Base-by-base conservation (phyloP, 1,140 invertebrate genomes). In the Pogonomyrmex barbatus region DNA sequence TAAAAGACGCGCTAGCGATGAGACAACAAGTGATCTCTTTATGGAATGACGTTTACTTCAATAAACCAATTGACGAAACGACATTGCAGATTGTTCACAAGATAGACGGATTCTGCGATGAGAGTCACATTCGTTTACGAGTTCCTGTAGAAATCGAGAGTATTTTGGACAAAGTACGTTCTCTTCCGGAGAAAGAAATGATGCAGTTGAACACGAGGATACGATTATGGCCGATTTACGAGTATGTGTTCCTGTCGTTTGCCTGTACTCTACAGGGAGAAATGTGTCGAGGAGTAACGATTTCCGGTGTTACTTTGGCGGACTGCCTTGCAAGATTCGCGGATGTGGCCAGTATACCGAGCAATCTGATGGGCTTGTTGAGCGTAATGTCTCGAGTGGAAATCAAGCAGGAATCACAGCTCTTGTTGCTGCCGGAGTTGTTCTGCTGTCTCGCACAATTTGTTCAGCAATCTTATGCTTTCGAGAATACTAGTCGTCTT, bases 151-250 rank as follows among this genome's bases (percentile, higher is more conserved):
- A 81, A 39, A 5, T 75, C 5, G 17, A 42, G 0, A 58, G 10
- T 6, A 30, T 36, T 36, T 2, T 12, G 2, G 10, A 12, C 10
- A 90, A 1, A 47, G n/a, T 83, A 24, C 17, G 9, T 4, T 73
- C 33, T 30, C 68, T 83, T 73, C 68, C 79, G n/a, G 10, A 14
- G 1, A 30, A 0, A 52, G 2, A 76, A 88, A 52, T 42, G 24
- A 71, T 50, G 14, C 54, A 77, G 50, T 45, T 60, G 12, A 14
- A 62, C 9, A 3, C 71, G 12, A 87, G 89, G 50, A 90, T 92
- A 36, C 91, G 94, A 65, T 56, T 95, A 14, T 95, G 94, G 94
- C 95, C 95, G 2, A 70, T 96, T 47, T 93, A 94, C 36, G 95
- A 96, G 50, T 94, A 95, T 39, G 83, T 95, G 8, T 94, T 94